A percentile compares a stretch with the other conserved stretches of the same genome.
phyloP scores from a whole-genome alignment of 2,888 invertebrate genomes.

The Linnaemya vulpina region DNA sequence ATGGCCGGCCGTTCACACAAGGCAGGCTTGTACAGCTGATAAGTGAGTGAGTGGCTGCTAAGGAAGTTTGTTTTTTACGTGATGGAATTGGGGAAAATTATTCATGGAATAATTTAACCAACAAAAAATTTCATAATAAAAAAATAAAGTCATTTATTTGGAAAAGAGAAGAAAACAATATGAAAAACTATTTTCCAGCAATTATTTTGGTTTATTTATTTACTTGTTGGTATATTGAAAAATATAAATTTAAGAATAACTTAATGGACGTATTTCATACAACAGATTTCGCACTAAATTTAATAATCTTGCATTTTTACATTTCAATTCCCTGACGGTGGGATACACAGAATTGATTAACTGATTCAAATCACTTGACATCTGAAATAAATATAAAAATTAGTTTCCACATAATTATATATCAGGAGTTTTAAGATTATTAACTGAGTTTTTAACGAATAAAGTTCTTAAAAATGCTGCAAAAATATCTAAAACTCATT shows the following conservation, averaged over 20 bases:
- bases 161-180: neutral
- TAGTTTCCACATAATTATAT: too few relatives aligned
- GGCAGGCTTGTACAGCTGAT: neutral
- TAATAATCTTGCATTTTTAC: constrained; percentile 75
- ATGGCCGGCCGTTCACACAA: constrained; percentile 5
- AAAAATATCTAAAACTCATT: too few relatives aligned
- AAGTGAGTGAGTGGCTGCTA: neutral
- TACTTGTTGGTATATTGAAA: neutral
- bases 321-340: constrained; percentile 72
- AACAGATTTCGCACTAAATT: constrained; percentile 76
- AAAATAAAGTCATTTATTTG: neutral
- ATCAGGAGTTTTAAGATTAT: too few relatives aligned
- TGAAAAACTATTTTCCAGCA: neutral
- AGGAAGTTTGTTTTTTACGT: neutral
- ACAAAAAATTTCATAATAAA: constrained; percentile 1
- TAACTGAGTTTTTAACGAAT: neutral
- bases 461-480: neutral
- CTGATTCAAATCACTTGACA: constrained; percentile 78
- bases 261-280: constrained; percentile 77
- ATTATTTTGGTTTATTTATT: neutral
- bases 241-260: constrained; percentile 75
- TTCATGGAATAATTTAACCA: constrained; percentile 45
- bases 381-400: constrained; percentile 69
- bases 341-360: constrained; percentile 76
- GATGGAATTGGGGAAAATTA: constrained; percentile 35